Base-by-base conservation (phyloP, 1,140 invertebrate species). In the Ostrea edulis region DNA sequence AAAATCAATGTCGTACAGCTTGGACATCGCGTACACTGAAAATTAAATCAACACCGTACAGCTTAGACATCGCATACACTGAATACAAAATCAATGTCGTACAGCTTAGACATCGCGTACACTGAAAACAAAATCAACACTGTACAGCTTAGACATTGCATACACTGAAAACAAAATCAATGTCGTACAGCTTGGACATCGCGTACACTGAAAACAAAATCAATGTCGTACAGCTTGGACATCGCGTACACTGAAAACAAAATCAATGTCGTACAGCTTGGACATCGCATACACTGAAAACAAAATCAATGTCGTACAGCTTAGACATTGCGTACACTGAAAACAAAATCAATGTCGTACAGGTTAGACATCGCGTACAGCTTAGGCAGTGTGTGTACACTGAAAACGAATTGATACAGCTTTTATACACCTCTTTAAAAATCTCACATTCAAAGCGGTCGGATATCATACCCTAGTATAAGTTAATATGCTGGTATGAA, bases 131-230 rank as follows among this genome's bases (percentile, higher is more conserved):
- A n/a, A n/a, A 89, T 97, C 95, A 14, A 98, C 94, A 90, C 96
- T 96, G 93, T 97, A 98, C 0, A 98, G 93, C 88, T 97, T 96
- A 9, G 97, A 96, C 53, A 99, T 93, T 25, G 97, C 96, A 91
- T 96, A 96, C 0, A 97, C 97, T 96, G 93, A 54, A 94, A 93
- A 85, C 20, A 35, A n/a, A n/a, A 89, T 97, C 95, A 14, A 98
- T 94, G 90, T 96, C 96, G 93, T 97, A 98, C 0, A 98, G 93
- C 88, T 97, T 96, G 8, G 97, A 96, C 53, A 99, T 93, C 25
- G 97, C 96, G 91, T 96, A 96, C 0, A 97, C 97, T 96, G 93
- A 54, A 94, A 93, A 85, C 20, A 35, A n/a, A n/a, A 89, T 97
- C 95, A 14, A 98, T 94, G 90, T 96, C 96, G 93, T 97, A 98